Percentiles rank a stretch among this genome's conserved stretches.
Conservation (phyloP, 2,888 invertebrate genomes). For the Aleiodes alternator region DNA sequence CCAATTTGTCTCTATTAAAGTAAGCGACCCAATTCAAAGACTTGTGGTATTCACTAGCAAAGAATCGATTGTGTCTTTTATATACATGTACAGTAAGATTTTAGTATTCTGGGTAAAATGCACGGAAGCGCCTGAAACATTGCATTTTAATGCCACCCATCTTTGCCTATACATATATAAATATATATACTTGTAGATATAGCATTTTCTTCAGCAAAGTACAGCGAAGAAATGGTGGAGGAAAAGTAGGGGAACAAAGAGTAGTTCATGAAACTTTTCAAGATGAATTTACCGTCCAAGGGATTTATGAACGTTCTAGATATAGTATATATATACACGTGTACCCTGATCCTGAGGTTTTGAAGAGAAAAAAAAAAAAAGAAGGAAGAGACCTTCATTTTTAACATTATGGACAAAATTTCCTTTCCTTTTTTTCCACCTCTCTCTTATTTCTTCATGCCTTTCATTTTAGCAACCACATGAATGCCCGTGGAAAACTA, state of each 20-base stretch:
- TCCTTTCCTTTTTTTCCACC: constrained; percentile 12
- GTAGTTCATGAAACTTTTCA: constrained; percentile 33
- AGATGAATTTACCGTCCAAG: constrained; percentile 17
- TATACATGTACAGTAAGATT: constrained; percentile 27
- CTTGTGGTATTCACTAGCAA: not conserved
- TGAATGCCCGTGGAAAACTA: constrained; percentile 35
- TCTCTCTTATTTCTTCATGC: not conserved
- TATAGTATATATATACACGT: constrained; percentile 10
- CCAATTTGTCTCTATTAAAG: constrained; percentile 33
- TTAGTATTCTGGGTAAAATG: constrained; percentile 25
- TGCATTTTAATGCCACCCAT: constrained; percentile 30
- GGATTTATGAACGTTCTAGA: constrained; percentile 31
- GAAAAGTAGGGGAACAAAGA: not conserved
- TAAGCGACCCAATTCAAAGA: not conserved
- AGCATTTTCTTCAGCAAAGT: constrained; percentile 22
- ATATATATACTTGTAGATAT: constrained; percentile 8
- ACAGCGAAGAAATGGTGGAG: not conserved
- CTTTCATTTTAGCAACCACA: constrained; percentile 20
- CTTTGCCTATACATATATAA: not conserved
- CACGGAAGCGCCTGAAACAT: constrained; percentile 26
- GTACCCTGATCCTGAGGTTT: not conserved
- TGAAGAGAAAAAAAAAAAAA: constrained; percentile 10
- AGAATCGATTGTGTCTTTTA: constrained; percentile 5
- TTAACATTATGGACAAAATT: constrained; percentile 16
- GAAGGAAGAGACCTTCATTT: constrained; percentile 9